Conservation (phyloP, 2,888 invertebrate species). For the Sarcophaga subvicina region DNA sequence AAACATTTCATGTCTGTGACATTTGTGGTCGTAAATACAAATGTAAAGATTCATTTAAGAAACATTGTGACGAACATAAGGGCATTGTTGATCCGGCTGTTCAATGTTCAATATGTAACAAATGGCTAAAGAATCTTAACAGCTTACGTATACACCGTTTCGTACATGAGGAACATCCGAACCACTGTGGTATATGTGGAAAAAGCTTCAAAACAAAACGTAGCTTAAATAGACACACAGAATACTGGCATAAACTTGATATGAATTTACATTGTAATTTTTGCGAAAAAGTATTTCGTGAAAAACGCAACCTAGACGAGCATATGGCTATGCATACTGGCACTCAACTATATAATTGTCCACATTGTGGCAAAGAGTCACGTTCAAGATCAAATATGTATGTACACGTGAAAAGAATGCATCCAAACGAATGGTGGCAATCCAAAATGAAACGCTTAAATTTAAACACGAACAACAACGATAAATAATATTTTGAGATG, state of each 20-base stretch:
- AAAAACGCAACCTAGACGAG: conserved; percentile 76
- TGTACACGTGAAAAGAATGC: conserved; percentile 77
- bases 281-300: conserved; percentile 77
- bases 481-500: not conserved
- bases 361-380: conserved; percentile 77
- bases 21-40: conserved; percentile 78
- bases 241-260: conserved; percentile 75
- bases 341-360: conserved; percentile 76
- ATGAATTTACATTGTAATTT: conserved; percentile 75
- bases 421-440: conserved; percentile 76
- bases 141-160: conserved; percentile 70
- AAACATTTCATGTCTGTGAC: conserved; percentile 76
- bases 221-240: conserved; percentile 75
- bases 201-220: conserved; percentile 72
- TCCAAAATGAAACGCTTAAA: conserved; percentile 73
- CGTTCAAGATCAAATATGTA: conserved; percentile 79
- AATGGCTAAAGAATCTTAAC: conserved; percentile 77
- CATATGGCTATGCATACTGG: conserved; percentile 79
- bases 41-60: conserved; percentile 77
- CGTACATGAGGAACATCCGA: conserved; percentile 62
- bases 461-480: conserved; percentile 11
- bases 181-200: conserved; percentile 67
- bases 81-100: conserved; percentile 76
- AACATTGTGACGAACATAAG: conserved; percentile 76
- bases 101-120: conserved; percentile 75